Evolutionary conservation across 2,797 vertebrate species (phyloP).

Genomic region (Muraenolepis orangiensis): DNA sequence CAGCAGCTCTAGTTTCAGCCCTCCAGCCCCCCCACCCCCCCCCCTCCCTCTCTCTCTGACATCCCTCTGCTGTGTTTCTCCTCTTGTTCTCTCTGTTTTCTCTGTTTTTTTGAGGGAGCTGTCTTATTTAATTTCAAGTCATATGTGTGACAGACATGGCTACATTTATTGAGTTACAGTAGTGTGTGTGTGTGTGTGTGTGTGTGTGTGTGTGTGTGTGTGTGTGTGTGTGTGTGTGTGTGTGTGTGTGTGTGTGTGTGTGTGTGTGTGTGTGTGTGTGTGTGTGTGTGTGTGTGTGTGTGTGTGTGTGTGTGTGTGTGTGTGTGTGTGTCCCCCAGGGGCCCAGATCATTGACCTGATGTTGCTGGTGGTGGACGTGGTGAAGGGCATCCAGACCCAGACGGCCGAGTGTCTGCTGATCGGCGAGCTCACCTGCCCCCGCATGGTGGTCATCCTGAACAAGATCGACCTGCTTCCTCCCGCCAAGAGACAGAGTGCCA

Average conservation of each 20-base stretch:
- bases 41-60: conserved; percentile 12
- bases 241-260: too few relatives aligned
- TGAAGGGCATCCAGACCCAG: conserved; percentile 97
- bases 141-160: too few relatives aligned
- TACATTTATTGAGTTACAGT: too few relatives aligned
- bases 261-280: too few relatives aligned
- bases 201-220: too few relatives aligned
- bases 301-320: background rate
- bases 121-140: conserved; percentile 36
- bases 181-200: too few relatives aligned
- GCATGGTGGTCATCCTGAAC: conserved; percentile 94
- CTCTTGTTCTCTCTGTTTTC: conserved; percentile 52
- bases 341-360: conserved; percentile 98
- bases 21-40: conserved; percentile 46
- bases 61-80: conserved; percentile 40
- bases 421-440: conserved; percentile 91
- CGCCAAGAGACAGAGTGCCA: conserved; percentile 82
- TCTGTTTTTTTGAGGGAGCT: conserved; percentile 34
- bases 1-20: conserved; percentile 65
- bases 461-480: conserved; percentile 89
- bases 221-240: too few relatives aligned
- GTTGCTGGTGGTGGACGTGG: conserved; percentile 96
- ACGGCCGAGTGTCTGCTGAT: conserved; percentile 97
- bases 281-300: too few relatives aligned
- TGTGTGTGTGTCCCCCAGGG: conserved; percentile 65